Evolutionary conservation across 1,140 invertebrate genomes (phyloP).

Genomic region (Drosophila punjabiensis): DNA sequence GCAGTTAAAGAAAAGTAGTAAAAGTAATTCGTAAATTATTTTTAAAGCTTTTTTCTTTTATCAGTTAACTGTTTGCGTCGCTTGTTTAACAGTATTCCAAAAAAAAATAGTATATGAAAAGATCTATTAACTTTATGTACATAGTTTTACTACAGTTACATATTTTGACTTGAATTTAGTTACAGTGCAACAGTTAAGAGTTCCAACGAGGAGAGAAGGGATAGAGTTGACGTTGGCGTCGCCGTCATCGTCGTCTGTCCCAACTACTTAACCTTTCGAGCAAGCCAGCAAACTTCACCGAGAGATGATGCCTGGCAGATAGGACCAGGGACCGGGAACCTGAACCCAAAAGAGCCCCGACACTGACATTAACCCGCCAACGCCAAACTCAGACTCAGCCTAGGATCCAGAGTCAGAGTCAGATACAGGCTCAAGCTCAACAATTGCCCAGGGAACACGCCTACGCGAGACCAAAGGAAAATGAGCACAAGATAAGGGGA

Average conservation of each 20-base stretch:
- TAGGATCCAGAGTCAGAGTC: constrained; percentile 8
- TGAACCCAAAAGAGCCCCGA: constrained; percentile 34
- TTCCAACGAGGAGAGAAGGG: constrained; percentile 1
- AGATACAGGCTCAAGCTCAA: constrained; percentile 43
- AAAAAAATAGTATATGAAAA: neutral
- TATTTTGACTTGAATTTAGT: neutral
- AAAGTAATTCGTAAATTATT: neutral
- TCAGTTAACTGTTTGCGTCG: too few relatives aligned
- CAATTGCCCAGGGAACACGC: constrained; percentile 54
- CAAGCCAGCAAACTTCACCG: constrained; percentile 31
- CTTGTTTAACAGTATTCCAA: too few relatives aligned
- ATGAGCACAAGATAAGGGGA: constrained; percentile 10
- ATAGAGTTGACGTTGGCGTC: constrained; percentile 9
- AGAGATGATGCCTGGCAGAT: constrained; percentile 36
- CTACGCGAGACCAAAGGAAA: constrained; percentile 23
- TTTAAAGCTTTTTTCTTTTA: too few relatives aligned
- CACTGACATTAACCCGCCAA: constrained; percentile 70
- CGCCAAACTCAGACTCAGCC: constrained; percentile 29
- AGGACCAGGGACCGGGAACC: constrained; percentile 26
- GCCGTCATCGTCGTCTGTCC: constrained; percentile 31
- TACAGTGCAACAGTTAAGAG: constrained; percentile 5
- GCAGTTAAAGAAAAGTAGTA: neutral
- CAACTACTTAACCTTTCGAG: constrained; percentile 80
- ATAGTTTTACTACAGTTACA: neutral
- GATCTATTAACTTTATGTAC: neutral